These are phyloP conservation scores for Pogoniulus pusillus DNA, from an alignment of 2,797 vertebrate species.

Conservation along the genomic window DNA sequence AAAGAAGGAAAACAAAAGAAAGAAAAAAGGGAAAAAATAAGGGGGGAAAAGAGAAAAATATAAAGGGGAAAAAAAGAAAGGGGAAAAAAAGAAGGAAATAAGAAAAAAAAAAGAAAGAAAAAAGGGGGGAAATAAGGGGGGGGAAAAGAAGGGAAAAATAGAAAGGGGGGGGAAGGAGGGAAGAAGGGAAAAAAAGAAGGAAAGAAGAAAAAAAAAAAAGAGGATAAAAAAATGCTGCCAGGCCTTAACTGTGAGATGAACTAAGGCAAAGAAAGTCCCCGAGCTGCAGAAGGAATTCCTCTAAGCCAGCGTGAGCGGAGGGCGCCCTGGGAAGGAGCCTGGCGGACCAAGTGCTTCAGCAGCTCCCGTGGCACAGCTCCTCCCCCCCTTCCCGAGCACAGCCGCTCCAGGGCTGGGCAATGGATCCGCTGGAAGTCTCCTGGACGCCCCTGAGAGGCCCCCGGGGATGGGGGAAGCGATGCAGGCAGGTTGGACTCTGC, in stretches of 20 bases:
- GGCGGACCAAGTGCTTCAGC: neutral
- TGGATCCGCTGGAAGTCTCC: neutral
- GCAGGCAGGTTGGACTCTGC: neutral
- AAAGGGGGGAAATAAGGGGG: too few species aligned
- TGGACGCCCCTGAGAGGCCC: neutral
- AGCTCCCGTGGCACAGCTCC: neutral
- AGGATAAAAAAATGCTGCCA: neutral
- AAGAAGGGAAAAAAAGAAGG: too few species aligned
- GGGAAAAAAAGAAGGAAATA: too few species aligned
- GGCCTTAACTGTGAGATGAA: neutral
- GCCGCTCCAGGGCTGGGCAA: neutral
- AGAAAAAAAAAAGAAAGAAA: too few species aligned
- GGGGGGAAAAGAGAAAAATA: too few species aligned
- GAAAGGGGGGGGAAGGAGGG: too few species aligned
- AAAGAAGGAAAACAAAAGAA: too few species aligned
- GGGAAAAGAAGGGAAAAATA: too few species aligned
- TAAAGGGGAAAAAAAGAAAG: too few species aligned
- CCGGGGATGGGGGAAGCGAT: neutral
- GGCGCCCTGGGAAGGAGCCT: neutral
- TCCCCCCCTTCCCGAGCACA: neutral
- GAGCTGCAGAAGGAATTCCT: neutral
- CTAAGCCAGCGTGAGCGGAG: neutral
- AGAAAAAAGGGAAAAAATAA: too few species aligned
- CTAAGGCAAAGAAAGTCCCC: neutral
- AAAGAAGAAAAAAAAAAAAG: too few species aligned